Evolutionary conservation across 1,140 invertebrate species (phyloP).

Genomic region (Trichonephila clavipes): DNA sequence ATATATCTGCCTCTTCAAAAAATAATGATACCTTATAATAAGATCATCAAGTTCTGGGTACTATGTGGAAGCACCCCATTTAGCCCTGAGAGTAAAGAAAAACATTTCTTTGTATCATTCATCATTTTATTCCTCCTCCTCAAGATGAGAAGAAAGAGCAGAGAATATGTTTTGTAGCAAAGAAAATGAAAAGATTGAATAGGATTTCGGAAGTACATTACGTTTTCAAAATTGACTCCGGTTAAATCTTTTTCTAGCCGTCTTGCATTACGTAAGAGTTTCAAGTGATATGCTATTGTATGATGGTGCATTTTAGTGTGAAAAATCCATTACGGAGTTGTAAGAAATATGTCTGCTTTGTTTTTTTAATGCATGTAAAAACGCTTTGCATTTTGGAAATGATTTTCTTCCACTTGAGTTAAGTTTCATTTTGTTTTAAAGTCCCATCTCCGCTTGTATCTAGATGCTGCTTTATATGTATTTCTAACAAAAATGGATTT

Average conservation of each 20-base stretch:
- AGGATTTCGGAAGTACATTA: background rate
- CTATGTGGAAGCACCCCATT: slow-evolving; percentile 12
- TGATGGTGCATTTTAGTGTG: background rate
- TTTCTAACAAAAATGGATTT: too few relatives aligned
- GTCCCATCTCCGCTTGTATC: background rate
- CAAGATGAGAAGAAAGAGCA: background rate
- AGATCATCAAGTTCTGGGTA: background rate
- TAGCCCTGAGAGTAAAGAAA: background rate
- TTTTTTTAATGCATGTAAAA: background rate
- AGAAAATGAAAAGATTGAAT: slow-evolving; percentile 19
- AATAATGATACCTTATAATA: background rate
- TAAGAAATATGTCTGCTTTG: background rate
- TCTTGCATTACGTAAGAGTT: background rate
- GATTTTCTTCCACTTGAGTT: background rate
- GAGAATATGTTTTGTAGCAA: background rate
- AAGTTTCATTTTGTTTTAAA: background rate
- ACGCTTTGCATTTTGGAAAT: background rate
- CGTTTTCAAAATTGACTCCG: background rate
- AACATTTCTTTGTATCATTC: background rate
- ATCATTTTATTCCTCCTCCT: slow-evolving; percentile 7
- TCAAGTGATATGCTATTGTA: background rate
- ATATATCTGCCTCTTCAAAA: background rate
- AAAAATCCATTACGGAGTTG: slow-evolving; percentile 6
- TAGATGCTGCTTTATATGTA: background rate
- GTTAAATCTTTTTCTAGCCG: background rate